Base-by-base conservation (phyloP, 1,140 invertebrate genomes). In the Hydropsyche tenuis region DNA sequence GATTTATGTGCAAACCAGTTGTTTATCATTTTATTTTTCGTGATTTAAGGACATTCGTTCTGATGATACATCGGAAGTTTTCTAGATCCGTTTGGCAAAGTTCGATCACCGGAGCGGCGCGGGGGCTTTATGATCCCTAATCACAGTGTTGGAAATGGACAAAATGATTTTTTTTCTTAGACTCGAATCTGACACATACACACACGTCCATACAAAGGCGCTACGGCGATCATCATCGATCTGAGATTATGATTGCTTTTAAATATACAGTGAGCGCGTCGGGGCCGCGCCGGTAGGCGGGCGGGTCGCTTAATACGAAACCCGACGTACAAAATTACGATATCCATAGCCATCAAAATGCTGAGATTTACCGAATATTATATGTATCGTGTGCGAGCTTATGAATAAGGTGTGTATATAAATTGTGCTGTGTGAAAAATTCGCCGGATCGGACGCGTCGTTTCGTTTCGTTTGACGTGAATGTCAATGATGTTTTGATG, bases 221-320 rank as follows among this genome's bases (percentile, higher is more conserved):
- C n/a, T 53, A 16, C 18, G 48, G 48, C 20, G 48, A 20, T 73
- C 75, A 71, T 72, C 66, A 73, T 76, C 72, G 45, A 27, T 72
- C 42, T 53, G 65, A 69, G 71, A 76, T 76, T 76, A 76, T 60
- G 56, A 60, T 73, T 73, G 74, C 74, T 73, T 76, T 76, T 76
- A 76, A 76, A 76, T 73, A 76, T 76, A 70, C 45, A 12, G 63
- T 43, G 11, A 71, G 25, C 64, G 65, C 45, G 23, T 30, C 25
- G 45, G 60, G 37, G 53, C 25, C 12, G 73, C 25, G 63, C 42
- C 65, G 68, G 68, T 70, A 70, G 68, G 56, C 42, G 68, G 56
- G 51, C 71, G 63, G 22, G 68, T 68, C 65, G 23, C 72, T 73
- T 73, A 73, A 73, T 73, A 69, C 48, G 72, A 30, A 60, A 60